phyloP scores from a whole-genome alignment of 2,797 vertebrate species.

The Pseudotriccus pelzelni region DNA sequence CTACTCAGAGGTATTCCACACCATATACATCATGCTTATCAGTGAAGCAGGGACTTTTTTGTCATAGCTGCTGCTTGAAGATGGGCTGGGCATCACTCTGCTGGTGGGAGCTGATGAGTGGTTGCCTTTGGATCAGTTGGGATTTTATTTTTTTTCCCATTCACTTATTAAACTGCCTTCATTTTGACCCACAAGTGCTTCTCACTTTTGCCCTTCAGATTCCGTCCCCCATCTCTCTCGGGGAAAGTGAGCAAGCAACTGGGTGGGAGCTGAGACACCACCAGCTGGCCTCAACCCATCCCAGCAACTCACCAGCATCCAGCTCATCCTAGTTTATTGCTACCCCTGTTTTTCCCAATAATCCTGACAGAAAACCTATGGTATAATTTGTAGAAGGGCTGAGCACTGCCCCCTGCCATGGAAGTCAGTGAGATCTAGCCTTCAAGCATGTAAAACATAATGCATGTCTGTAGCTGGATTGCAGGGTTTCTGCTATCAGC shows the following conservation, averaged over 20 bases:
- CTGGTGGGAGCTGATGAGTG: constrained; percentile 15
- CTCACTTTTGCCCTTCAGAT: not conserved
- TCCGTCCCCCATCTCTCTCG: not conserved
- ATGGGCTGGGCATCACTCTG: not conserved
- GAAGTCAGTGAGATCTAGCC: not conserved
- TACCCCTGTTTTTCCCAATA: not conserved
- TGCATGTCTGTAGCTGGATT: not conserved
- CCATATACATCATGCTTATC: not conserved
- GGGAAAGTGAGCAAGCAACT: not conserved
- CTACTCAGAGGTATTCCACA: not conserved
- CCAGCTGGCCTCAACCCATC: not conserved
- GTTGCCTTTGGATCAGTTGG: not conserved
- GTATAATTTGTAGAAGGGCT: not conserved
- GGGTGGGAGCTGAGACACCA: not conserved
- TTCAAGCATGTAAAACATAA: not conserved
- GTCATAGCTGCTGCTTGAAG: not conserved
- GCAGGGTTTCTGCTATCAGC: not conserved
- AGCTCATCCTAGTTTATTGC: not conserved
- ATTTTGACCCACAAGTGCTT: not conserved
- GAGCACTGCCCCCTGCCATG: not conserved
- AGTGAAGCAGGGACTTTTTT: not conserved
- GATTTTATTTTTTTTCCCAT: not conserved
- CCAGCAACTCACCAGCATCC: not conserved
- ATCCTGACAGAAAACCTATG: not conserved
- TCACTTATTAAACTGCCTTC: not conserved